Evolutionary conservation across 2,113 vertebrate genomes (phyloP), one percentile per base, ranked within the genome.

Genomic region (Pseudopipra pipra): DNA sequence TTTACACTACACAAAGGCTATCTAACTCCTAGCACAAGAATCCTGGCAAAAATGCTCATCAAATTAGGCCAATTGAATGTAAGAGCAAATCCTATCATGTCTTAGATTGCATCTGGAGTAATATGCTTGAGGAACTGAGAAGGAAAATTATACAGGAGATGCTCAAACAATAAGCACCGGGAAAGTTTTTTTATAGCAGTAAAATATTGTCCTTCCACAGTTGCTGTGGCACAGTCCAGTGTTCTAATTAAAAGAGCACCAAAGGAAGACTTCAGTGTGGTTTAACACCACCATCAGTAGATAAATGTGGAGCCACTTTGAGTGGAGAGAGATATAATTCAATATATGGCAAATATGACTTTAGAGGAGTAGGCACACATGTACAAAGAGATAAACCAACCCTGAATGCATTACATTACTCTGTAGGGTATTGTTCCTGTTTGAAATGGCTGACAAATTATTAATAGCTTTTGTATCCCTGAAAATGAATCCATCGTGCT

Each of bases 281-380:
- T 58, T 73, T 39, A 72, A 5, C 55, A 56, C 2, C 24, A 41
- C 6, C 6, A 0, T 3, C 3, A 1, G 11, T 14, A 68, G 27
- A 11, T 49, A 51, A 62, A 71, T 7, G 20, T 54, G 33, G 3
- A 58, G 15, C 9, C 15, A 25, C 37, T 52, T 49, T 11, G 63
- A 65, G 24, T 21, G 9, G 28, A 33, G 11, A 80, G 75, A 88
- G 25, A 41, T 37, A 13, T 30, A 39, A 68, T 24, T 39, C 77
- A 81, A 55, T 54, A 51, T 18, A 49, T 22, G 46, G 31, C 22
- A 89, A 76, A 73, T 74, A 58, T 4, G 31, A 54, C 20, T 65
- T 85, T 31, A 9, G 30, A 43, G 30, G 47, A 75, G 18, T 33
- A 85, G 73, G 4, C 1, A 2, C 9, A 8, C 12, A 24, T 55